phyloP scores from a whole-genome alignment of 2,797 vertebrate species.

The Chaetophractus vellerosus region DNA sequence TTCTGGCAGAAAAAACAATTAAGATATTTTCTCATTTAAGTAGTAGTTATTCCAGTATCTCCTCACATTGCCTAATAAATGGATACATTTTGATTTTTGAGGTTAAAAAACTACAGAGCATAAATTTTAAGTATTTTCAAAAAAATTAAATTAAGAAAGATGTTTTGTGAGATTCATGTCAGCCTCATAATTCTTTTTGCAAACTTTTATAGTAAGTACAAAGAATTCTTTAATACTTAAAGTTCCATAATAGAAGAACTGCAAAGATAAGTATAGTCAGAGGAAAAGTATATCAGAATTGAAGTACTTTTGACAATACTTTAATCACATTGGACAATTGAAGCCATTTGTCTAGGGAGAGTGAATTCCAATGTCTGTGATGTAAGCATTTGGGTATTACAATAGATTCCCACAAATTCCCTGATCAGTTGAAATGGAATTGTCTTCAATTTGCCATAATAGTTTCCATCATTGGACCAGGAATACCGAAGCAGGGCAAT shows the following conservation, averaged over 20 bases:
- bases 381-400: slow-evolving; percentile 50
- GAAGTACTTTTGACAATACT: slow-evolving; percentile 57
- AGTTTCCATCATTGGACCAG: slow-evolving; percentile 66
- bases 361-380: slow-evolving; percentile 50
- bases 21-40: slow-evolving; percentile 60
- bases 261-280: slow-evolving; percentile 64
- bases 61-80: slow-evolving; percentile 55
- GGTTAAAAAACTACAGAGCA: slow-evolving; percentile 31
- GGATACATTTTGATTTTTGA: slow-evolving; percentile 62
- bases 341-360: slow-evolving; percentile 65
- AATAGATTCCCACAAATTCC: not conserved
- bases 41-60: slow-evolving; percentile 20
- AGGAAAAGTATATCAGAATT: not conserved
- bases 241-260: slow-evolving; percentile 43
- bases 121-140: not conserved
- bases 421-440: slow-evolving; percentile 68
- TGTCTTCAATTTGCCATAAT: slow-evolving; percentile 70
- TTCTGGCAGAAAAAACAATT: slow-evolving; percentile 59
- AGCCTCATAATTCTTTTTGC: slow-evolving; percentile 60
- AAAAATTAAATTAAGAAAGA: slow-evolving; percentile 15
- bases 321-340: slow-evolving; percentile 61
- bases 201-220: slow-evolving; percentile 63
- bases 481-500: slow-evolving; percentile 52
- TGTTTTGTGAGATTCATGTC: not conserved
- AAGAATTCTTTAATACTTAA: slow-evolving; percentile 68